Base-by-base conservation (phyloP, 35 echinoderm and acorn worm genomes). In the Patiria miniata region DNA sequence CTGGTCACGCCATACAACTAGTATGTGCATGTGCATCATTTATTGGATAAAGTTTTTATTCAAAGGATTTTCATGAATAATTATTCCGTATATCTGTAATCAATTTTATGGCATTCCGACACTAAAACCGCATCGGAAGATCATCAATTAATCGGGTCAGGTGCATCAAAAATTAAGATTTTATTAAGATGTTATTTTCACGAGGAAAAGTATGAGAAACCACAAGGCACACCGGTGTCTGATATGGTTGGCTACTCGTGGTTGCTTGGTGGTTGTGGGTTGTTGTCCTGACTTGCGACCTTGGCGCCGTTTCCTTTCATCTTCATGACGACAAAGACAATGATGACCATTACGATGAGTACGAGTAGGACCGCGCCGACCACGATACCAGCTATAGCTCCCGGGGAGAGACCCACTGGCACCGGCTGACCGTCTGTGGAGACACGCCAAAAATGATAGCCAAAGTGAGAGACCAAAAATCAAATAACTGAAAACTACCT, bases 291-390 rank as follows among this genome's bases (percentile, higher is more conserved):
- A 10, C 65, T 34, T 14, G 65, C 65, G 2, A 73, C 65, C 9
- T 73, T 73, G 26, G 65, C 65, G 2, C 65, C 65, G 65, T 30
- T 73, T 10, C 65, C 65, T 73, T 73, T 73, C 34, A 73, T 34
- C 65, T 73, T 73, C 65, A 36, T 73, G 19, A 73, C 65, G 2
- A 73, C 34, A 23, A 73, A 73, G 26, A 4, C 65, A 14, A 73
- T 2, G 23, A 73, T 10, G 19, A 73, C 34, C 8, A 73, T 34
- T 2, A 73, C 1, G 7, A 73, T 34, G 2, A 73, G 22, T 15
- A 30, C 65, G 21, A 73, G 29, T 34, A 73, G 65, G 34, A 73
- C 3, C 23, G 65, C 65, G 8, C 65, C 65, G 19, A 73, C 65
- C 34, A 36, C 65, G 29, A 73, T 73, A 34, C 65, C 65, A 73